These are phyloP conservation scores for Metopia argyrocephala DNA, from an alignment of 2,888 invertebrate genomes.

Conservation along the genomic window DNA sequence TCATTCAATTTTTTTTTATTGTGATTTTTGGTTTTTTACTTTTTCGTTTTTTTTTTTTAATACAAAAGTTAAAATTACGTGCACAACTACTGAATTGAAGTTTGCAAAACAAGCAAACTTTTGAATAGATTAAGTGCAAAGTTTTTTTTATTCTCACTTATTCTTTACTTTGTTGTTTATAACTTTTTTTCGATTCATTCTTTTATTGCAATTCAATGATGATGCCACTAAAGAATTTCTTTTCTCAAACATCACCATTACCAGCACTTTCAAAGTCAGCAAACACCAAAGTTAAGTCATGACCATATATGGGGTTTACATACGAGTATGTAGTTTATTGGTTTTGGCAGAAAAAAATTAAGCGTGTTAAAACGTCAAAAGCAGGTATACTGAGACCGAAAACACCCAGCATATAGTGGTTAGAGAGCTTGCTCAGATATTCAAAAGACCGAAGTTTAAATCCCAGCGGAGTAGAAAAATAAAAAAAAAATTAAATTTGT, in stretches of 20 bases:
- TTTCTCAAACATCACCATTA: slow-evolving; percentile 40
- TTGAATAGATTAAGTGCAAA: slow-evolving; percentile 74
- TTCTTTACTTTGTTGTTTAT: slow-evolving; percentile 15
- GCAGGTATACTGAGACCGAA: too few species aligned
- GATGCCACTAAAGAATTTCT: slow-evolving; percentile 22
- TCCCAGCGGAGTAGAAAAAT: too few species aligned
- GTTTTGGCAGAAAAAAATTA: neutral
- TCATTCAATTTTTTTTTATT: slow-evolving; percentile 48
- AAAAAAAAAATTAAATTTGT: too few species aligned
- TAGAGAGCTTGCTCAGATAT: too few species aligned
- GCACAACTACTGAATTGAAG: slow-evolving; percentile 71
- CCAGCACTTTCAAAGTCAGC: slow-evolving; percentile 38
- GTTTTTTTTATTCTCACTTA: slow-evolving; percentile 67
- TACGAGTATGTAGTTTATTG: slow-evolving; percentile 32
- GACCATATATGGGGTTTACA: slow-evolving; percentile 27
- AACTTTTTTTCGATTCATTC: neutral
- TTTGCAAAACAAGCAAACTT: slow-evolving; percentile 73
- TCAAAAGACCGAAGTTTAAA: too few species aligned
- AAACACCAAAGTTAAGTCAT: slow-evolving; percentile 31
- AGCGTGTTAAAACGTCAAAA: neutral
- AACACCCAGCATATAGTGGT: too few species aligned
- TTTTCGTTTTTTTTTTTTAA: slow-evolving; percentile 32
- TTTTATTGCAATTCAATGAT: slow-evolving; percentile 54
- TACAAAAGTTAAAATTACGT: slow-evolving; percentile 59
- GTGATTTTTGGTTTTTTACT: neutral